Percentiles rank a stretch among this genome's conserved stretches.
Conservation (phyloP, 2,888 invertebrate species). For the Trichopria drosophilae region DNA sequence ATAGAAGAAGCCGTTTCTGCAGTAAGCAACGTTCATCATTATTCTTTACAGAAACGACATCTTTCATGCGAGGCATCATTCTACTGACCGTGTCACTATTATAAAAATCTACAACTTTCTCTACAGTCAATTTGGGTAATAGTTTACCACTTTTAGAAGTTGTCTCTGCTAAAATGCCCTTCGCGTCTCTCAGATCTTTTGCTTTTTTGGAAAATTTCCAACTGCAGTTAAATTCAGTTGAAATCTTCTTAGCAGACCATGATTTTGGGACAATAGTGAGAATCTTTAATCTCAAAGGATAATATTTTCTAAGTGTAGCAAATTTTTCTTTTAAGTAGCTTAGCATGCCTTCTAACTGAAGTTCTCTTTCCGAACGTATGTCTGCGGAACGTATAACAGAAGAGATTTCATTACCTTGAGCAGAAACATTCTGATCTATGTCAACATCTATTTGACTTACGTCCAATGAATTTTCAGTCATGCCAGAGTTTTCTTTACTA, state of each 20-base stretch:
- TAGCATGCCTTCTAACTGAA: constrained; percentile 9
- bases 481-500: neutral
- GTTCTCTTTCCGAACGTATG: constrained; percentile 6
- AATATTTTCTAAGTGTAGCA: neutral
- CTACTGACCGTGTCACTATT: constrained; percentile 21
- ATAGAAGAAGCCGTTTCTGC: neutral
- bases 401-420: too few species aligned
- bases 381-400: too few species aligned
- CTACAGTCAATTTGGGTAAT: constrained; percentile 6
- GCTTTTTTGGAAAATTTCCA: too few species aligned
- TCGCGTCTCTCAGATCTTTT: neutral
- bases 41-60: constrained; percentile 11
- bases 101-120: constrained; percentile 20
- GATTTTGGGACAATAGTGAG: neutral
- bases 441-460: too few species aligned
- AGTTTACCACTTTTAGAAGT: neutral
- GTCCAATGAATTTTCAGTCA: too few species aligned
- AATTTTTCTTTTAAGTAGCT: constrained; percentile 8
- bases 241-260: neutral
- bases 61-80: constrained; percentile 26
- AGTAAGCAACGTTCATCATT: neutral
- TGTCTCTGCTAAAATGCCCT: neutral
- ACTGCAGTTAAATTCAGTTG: too few species aligned
- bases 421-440: too few species aligned
- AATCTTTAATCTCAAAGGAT: neutral